These are phyloP conservation scores for Cantharis nigra DNA, from an alignment of 2,888 invertebrate species.

Conservation along the genomic window DNA sequence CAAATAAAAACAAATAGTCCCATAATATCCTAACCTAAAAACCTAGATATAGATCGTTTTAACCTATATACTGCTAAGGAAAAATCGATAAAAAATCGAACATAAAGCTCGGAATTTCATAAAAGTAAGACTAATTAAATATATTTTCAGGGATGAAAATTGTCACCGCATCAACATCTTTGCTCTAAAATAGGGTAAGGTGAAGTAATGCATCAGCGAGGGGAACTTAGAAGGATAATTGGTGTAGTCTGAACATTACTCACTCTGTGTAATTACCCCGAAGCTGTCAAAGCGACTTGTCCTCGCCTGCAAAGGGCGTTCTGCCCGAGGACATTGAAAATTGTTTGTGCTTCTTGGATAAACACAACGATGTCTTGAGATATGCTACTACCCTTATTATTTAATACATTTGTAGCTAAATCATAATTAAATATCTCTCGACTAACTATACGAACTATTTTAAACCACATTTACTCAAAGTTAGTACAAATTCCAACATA, in stretches of 20 bases:
- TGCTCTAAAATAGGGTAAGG: conserved; percentile 25
- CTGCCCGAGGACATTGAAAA: conserved; percentile 49
- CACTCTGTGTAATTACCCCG: conserved; percentile 56
- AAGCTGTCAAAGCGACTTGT: conserved; percentile 55
- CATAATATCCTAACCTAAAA: not conserved
- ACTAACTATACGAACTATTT: not conserved
- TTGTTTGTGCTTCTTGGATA: conserved; percentile 44
- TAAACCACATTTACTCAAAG: not conserved
- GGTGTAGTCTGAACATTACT: conserved; percentile 55
- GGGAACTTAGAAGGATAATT: conserved; percentile 48
- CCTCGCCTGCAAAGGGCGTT: conserved; percentile 53
- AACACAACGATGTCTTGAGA: conserved; percentile 35
- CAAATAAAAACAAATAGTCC: no score
- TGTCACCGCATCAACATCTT: conserved; percentile 27
- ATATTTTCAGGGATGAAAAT: not conserved
- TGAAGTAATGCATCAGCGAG: conserved; percentile 28
- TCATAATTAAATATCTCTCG: conserved; percentile 19
- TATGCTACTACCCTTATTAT: conserved; percentile 27
- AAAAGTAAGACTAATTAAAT: not conserved
- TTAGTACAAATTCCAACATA: not conserved
- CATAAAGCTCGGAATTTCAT: not conserved
- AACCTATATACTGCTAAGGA: not conserved
- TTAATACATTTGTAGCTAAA: conserved; percentile 13
- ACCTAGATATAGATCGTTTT: not conserved
- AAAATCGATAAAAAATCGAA: not conserved